Evolutionary conservation across 2,113 vertebrate species (phyloP).

Genomic region (Phrynosoma blainvillii): DNA sequence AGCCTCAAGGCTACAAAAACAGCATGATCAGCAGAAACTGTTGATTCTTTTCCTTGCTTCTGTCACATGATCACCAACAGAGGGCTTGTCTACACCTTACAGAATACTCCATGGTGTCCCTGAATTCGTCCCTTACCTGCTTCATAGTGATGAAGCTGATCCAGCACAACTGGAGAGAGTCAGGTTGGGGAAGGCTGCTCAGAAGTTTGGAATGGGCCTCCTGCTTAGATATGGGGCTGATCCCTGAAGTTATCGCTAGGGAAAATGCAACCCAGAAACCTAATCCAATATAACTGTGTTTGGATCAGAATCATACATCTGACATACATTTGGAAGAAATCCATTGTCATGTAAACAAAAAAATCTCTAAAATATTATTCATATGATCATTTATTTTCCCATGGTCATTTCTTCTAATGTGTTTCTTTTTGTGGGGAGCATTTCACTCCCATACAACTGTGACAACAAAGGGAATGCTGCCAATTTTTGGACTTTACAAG

Average conservation of each 20-base stretch:
- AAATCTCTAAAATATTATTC: too few relatives aligned
- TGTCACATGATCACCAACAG: background rate
- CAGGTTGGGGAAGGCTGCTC: background rate
- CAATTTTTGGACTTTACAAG: too few relatives aligned
- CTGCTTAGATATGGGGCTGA: background rate
- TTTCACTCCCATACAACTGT: too few relatives aligned
- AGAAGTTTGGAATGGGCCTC: background rate
- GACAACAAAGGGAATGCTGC: too few relatives aligned
- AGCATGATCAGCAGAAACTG: background rate
- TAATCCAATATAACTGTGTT: background rate
- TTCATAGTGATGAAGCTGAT: too few relatives aligned
- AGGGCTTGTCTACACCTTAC: too few relatives aligned
- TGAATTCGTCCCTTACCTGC: too few relatives aligned
- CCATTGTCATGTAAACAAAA: background rate
- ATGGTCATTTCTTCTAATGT: too few relatives aligned
- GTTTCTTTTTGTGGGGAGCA: too few relatives aligned
- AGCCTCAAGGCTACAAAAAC: background rate
- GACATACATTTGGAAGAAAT: background rate
- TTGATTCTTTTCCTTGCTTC: background rate
- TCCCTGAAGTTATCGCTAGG: background rate
- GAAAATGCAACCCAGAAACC: background rate
- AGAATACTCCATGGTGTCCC: too few relatives aligned
- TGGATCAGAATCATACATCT: background rate
- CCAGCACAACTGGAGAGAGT: background rate
- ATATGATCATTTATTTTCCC: too few relatives aligned